Base-by-base conservation (phyloP, 2,888 invertebrate species). In the Dyspetes luteomarginatus region DNA sequence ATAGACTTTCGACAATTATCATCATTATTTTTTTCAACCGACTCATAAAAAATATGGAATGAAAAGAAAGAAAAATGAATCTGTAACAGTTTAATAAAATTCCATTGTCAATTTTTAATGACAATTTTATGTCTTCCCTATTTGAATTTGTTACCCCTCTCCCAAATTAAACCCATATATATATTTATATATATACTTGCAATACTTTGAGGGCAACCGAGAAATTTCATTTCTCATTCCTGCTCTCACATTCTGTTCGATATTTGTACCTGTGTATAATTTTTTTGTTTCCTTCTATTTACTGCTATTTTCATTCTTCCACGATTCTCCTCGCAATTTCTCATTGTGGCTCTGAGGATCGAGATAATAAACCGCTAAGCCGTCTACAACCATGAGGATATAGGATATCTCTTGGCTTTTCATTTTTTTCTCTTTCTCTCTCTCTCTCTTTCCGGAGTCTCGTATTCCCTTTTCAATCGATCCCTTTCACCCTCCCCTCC, bases 311-410 rank as follows among this genome's bases (percentile, higher is more conserved):
- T 17, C 30, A n/a, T 45, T 56, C 9, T 48, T 22, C 15, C 24
- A 30, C 45, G 41, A 55, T 52, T 69, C 58, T 56, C 36, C 48
- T 64, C 48, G 12, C 22, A 24, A 22, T 73, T 9, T 28, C 3
- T 41, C 22, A 9, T 43, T 30, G 22, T 4, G 26, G 15, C 41
- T 56, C 41, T 36, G 36, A 17, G 55, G 65, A 64, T 74, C 56
- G 68, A 64, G 78, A 30, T 84, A 84, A 85, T 83, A 84, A 85
- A 84, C 82, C 73, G 69, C 68, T 74, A 81, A 83, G 77, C 82
- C 81, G 64, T 77, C 72, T 79, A 78, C 71, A 83, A 80, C 77
- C 78, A 73, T 64, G n/a, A 50, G 74, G 36, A 74, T 65, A 56
- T 28, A 69, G 65, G 43, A 75, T 71, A 60, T 50, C 26, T 28